These are phyloP conservation scores for Disparrhopalites patrizii DNA, from an alignment of 2,888 invertebrate genomes.

Conservation along the genomic window DNA sequence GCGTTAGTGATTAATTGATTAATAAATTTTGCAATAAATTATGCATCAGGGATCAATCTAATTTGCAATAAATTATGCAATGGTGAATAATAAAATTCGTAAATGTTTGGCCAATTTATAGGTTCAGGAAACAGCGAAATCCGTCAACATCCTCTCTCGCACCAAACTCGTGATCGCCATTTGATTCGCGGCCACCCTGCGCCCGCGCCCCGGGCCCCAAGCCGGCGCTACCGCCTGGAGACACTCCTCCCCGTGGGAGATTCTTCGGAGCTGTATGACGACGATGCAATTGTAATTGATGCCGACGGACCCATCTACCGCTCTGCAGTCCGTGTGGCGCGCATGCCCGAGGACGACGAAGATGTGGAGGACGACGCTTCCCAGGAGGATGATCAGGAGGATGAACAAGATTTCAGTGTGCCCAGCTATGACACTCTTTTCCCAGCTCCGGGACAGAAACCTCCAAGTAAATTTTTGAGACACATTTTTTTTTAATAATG, in stretches of 20 bases:
- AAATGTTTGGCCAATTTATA: too few relatives aligned
- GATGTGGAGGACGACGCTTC: conserved; percentile 13
- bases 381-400: conserved; percentile 11
- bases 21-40: too few relatives aligned
- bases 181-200: too few relatives aligned
- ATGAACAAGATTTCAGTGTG: conserved; percentile 21
- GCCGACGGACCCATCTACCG: too few relatives aligned
- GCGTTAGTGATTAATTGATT: too few relatives aligned
- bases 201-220: neutral
- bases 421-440: conserved; percentile 21
- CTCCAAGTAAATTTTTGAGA: neutral
- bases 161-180: too few relatives aligned
- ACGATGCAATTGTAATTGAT: conserved; percentile 14
- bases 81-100: too few relatives aligned
- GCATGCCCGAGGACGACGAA: neutral
- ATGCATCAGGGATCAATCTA: too few relatives aligned
- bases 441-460: conserved; percentile 12
- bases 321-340: neutral
- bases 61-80: too few relatives aligned
- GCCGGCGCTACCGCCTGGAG: neutral
- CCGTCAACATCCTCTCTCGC: neutral
- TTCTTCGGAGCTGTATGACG: neutral
- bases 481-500: neutral
- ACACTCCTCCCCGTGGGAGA: neutral
- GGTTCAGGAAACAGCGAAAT: neutral